A percentile compares a stretch with the other conserved stretches of the same genome.
phyloP scores from a whole-genome alignment of 2,113 vertebrate genomes.

The Chionis minor region DNA sequence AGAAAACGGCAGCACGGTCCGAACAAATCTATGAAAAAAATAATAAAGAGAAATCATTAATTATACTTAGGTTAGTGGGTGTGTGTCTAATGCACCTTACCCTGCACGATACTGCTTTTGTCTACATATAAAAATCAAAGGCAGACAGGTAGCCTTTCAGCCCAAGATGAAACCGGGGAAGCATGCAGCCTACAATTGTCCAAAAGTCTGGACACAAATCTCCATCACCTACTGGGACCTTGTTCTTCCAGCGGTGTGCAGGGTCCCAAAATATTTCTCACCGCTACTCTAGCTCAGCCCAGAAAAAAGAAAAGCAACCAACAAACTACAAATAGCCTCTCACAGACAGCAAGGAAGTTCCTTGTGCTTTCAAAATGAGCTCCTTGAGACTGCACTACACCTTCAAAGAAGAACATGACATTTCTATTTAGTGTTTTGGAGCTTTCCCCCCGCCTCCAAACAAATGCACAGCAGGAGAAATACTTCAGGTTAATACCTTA shows the following conservation, averaged over 20 bases:
- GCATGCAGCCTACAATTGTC: background rate
- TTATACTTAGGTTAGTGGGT: background rate
- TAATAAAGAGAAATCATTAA: background rate
- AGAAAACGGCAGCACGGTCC: conserved; percentile 86
- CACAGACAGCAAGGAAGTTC: background rate
- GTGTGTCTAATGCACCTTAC: background rate
- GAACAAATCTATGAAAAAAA: conserved; percentile 80
- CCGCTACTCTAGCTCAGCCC: background rate
- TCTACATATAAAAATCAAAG: background rate
- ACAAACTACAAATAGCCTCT: background rate
- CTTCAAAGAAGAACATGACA: background rate
- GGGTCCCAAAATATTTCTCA: background rate
- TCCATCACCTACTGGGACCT: background rate
- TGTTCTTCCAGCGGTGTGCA: background rate
- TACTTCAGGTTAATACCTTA: background rate
- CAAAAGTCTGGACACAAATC: background rate
- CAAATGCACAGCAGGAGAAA: background rate
- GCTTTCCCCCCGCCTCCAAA: accelerated
- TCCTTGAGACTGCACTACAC: background rate
- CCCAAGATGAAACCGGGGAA: background rate
- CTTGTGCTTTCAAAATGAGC: background rate
- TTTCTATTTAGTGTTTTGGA: background rate
- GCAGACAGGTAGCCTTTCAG: background rate
- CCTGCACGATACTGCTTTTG: background rate
- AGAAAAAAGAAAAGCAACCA: background rate